Conservation (phyloP, 2,113 vertebrate species). For the Microcebus lehilahytsara region DNA sequence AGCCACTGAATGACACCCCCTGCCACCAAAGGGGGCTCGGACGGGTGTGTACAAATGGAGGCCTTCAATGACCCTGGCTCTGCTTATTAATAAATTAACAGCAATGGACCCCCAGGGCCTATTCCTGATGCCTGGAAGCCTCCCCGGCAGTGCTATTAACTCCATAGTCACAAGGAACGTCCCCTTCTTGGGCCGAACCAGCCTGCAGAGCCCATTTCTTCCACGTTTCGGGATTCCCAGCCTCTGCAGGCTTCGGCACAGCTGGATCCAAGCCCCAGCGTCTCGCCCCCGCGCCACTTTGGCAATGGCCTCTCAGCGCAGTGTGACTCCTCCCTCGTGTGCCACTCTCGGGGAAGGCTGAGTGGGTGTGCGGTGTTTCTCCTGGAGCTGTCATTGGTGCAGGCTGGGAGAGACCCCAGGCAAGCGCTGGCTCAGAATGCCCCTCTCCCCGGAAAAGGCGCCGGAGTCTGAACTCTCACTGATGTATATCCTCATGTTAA, state of each 20-base stretch:
- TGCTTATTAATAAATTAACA: background rate
- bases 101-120: background rate
- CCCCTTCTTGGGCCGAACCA: background rate
- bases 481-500: accelerated
- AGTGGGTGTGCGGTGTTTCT: background rate
- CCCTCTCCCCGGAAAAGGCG: background rate
- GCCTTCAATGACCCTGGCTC: background rate
- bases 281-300: accelerated
- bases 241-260: background rate
- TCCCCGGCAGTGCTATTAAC: background rate
- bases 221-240: background rate
- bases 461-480: background rate
- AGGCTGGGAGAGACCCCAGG: background rate
- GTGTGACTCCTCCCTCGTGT: background rate
- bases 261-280: background rate
- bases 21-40: background rate
- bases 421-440: accelerated
- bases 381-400: background rate
- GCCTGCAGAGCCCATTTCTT: background rate
- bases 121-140: background rate
- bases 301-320: background rate
- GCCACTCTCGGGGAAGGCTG: background rate
- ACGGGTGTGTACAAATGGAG: background rate
- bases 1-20: no score
- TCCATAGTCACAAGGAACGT: constrained; percentile 7